Percentiles rank a stretch among this genome's conserved stretches.
Conservation (phyloP, 2,888 invertebrate species). For the Malacosoma neustria region DNA sequence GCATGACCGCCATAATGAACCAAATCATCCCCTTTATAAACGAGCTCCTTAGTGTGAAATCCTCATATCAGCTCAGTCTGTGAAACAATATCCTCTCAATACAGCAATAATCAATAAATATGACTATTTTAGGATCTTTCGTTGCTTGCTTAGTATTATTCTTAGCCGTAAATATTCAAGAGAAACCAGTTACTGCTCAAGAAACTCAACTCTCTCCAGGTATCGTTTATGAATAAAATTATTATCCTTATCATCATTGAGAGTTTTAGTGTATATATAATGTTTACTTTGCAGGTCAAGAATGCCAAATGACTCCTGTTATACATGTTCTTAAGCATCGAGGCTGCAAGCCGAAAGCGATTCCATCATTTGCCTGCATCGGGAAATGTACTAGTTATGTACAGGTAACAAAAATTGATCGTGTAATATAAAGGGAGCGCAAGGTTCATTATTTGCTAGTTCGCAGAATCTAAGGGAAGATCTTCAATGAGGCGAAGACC, state of each 20-base stretch:
- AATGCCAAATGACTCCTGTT: slow-evolving; percentile 93
- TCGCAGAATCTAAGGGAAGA: no score
- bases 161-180: slow-evolving; percentile 28
- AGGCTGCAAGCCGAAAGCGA: slow-evolving; percentile 93
- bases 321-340: slow-evolving; percentile 93
- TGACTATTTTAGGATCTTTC: slow-evolving; percentile 22
- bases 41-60: neutral
- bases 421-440: no score
- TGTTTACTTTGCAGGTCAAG: slow-evolving; percentile 78
- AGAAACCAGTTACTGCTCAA: slow-evolving; percentile 35
- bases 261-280: no score
- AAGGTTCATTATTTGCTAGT: no score
- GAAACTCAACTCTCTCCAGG: slow-evolving; percentile 52
- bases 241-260: no score
- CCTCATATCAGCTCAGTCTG: neutral
- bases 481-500: no score
- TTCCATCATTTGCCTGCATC: slow-evolving; percentile 94
- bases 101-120: slow-evolving; percentile 10
- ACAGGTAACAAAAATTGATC: slow-evolving; percentile 83
- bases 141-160: slow-evolving; percentile 25
- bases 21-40: neutral
- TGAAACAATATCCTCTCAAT: neutral
- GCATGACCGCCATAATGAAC: neutral
- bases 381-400: slow-evolving; percentile 94
- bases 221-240: no score